Evolutionary conservation across 2,113 vertebrate species (phyloP).

Genomic region (Dunckerocampus dactyliophorus): DNA sequence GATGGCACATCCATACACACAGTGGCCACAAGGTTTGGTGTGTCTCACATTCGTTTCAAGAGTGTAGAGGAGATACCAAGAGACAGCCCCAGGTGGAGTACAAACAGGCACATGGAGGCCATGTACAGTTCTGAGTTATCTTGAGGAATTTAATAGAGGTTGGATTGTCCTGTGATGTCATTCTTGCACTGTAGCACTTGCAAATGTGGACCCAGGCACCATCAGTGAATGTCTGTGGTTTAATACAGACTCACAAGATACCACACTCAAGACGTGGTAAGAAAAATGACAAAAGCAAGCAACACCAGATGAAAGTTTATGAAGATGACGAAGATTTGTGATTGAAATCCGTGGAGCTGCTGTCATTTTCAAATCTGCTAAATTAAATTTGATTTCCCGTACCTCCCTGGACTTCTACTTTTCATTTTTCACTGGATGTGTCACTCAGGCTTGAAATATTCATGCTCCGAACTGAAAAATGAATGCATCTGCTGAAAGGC

Average conservation of each 20-base stretch:
- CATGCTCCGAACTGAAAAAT: conserved; percentile 66
- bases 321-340: conserved; percentile 38
- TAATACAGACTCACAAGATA: conserved; percentile 18
- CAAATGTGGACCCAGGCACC: background rate
- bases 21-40: no score
- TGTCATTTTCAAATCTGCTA: conserved; percentile 63
- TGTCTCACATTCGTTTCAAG: no score
- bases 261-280: background rate
- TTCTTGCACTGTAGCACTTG: no score
- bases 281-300: conserved; percentile 9
- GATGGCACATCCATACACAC: no score
- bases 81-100: no score
- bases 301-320: conserved; percentile 33
- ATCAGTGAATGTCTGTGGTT: conserved; percentile 13
- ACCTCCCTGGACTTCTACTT: conserved; percentile 47
- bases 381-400: conserved; percentile 63
- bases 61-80: no score
- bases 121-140: no score
- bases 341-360: conserved; percentile 54
- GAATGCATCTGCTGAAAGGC: conserved; percentile 65
- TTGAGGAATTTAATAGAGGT: no score
- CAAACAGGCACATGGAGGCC: no score
- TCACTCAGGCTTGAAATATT: conserved; percentile 72
- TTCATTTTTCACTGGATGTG: conserved; percentile 68
- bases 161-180: no score